These are phyloP conservation scores for Leguminivora glycinivorella DNA, from an alignment of 1,140 invertebrate genomes.

Conservation along the genomic window DNA sequence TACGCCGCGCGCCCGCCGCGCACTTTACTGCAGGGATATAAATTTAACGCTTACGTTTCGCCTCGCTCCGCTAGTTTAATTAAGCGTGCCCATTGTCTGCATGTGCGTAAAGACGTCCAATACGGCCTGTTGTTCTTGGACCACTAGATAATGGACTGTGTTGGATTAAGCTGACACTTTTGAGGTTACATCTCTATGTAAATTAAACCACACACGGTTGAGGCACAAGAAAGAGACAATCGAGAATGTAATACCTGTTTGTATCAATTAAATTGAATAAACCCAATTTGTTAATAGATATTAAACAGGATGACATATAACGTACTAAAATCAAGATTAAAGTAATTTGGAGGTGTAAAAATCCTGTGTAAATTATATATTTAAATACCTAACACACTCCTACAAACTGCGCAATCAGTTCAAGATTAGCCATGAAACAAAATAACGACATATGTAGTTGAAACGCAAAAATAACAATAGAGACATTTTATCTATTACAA, in stretches of 20 bases:
- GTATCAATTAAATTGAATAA: no score
- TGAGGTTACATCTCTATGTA: slow-evolving; percentile 26
- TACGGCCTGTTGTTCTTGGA: slow-evolving; percentile 52
- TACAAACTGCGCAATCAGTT: no score
- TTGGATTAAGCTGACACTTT: slow-evolving; percentile 29
- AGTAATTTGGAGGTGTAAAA: no score
- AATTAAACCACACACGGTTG: background rate
- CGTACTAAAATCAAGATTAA: no score
- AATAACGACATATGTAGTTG: no score
- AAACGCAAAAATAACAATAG: no score
- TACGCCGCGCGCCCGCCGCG: slow-evolving; percentile 54
- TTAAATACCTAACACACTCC: no score
- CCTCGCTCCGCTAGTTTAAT: slow-evolving; percentile 75
- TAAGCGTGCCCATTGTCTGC: slow-evolving; percentile 74
- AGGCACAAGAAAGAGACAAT: background rate
- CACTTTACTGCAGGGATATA: slow-evolving; percentile 77
- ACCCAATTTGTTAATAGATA: no score
- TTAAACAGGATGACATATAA: no score
- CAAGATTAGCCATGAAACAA: no score
- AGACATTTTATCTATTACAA: background rate
- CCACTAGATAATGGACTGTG: slow-evolving; percentile 38
- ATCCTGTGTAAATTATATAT: no score
- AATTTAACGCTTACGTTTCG: slow-evolving; percentile 78
- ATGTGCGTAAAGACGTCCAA: slow-evolving; percentile 69
- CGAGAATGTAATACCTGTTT: no score